Percentiles rank a stretch among this genome's conserved stretches.
These are phyloP conservation scores for Ameiurus melas DNA, from an alignment of 2,113 vertebrate species.

Conservation along the genomic window DNA sequence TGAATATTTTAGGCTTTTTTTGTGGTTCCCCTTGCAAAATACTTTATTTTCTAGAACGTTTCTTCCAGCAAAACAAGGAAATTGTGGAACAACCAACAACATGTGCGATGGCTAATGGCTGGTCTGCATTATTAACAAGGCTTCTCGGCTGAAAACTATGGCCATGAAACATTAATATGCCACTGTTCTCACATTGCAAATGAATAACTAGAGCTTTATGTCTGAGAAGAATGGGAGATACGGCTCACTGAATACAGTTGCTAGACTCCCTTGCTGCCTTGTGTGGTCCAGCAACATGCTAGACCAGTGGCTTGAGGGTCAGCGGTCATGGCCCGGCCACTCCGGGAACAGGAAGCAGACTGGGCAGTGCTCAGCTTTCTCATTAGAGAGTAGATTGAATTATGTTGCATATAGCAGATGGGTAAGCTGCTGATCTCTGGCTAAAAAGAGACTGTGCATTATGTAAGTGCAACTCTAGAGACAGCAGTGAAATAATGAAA, in stretches of 20 bases:
- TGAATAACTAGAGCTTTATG: constrained; percentile 48
- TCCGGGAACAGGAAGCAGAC: constrained; percentile 52
- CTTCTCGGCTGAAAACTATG: constrained; percentile 50
- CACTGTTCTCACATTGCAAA: constrained; percentile 52
- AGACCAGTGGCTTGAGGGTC: not conserved
- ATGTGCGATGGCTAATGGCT: constrained; percentile 35
- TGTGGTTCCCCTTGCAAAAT: not conserved
- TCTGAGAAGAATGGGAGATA: constrained; percentile 39
- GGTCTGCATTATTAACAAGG: constrained; percentile 53
- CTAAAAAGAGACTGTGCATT: constrained; percentile 66
- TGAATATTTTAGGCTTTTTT: not conserved
- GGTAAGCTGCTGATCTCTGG: constrained; percentile 59
- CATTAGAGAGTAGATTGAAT: constrained; percentile 48
- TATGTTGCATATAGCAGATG: constrained; percentile 43
- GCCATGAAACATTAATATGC: constrained; percentile 61
- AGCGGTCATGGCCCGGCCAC: constrained; percentile 32
- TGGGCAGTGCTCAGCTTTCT: constrained; percentile 39
- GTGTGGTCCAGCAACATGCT: not conserved
- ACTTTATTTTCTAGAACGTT: not conserved
- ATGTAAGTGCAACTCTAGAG: constrained; percentile 67
- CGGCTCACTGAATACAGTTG: constrained; percentile 1
- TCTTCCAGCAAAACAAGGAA: constrained; percentile 27
- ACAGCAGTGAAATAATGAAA: constrained; percentile 71
- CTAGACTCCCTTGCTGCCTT: not conserved
- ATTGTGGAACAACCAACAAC: constrained; percentile 45